Evolutionary conservation across 2,797 vertebrate genomes (phyloP).

Genomic region (Coendou prehensilis): DNA sequence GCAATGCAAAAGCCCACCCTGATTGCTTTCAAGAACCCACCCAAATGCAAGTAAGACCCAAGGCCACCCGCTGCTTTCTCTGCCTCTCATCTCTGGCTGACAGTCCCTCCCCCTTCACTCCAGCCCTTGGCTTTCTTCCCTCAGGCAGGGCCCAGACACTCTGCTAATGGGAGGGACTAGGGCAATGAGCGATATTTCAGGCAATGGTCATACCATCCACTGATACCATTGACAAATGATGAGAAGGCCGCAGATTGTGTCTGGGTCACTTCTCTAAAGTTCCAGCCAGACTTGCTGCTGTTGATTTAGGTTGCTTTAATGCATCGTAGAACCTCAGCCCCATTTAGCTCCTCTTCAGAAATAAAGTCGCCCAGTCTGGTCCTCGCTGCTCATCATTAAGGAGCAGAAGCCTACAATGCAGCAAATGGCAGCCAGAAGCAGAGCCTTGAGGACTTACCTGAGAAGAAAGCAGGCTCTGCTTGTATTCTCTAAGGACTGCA

Average conservation of each 20-base stretch:
- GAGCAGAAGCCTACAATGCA: neutral
- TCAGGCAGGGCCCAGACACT: conserved; percentile 25
- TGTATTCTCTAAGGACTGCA: neutral
- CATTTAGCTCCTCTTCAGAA: conserved; percentile 82
- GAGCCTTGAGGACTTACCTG: neutral
- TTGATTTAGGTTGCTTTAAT: conserved; percentile 82
- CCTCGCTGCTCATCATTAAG: conserved; percentile 49
- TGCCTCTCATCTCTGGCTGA: conserved; percentile 42
- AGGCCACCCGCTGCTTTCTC: conserved; percentile 60
- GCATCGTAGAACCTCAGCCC: conserved; percentile 76
- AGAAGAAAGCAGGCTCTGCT: neutral
- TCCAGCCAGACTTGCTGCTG: conserved; percentile 82
- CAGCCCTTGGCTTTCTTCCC: conserved; percentile 45
- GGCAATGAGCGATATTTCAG: conserved; percentile 73
- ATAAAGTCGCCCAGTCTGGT: conserved; percentile 72
- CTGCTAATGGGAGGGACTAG: conserved; percentile 40
- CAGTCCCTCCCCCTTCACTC: neutral
- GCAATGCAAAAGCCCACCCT: conserved; percentile 74
- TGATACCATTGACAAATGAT: conserved; percentile 77
- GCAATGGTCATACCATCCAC: conserved; percentile 68
- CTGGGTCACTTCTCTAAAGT: conserved; percentile 84
- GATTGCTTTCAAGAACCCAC: conserved; percentile 69
- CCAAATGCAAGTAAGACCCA: conserved; percentile 53
- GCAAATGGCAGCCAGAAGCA: neutral
- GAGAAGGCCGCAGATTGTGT: conserved; percentile 81